These are phyloP conservation scores for Galbula dea DNA, from an alignment of 2,113 vertebrate genomes.

Conservation along the genomic window DNA sequence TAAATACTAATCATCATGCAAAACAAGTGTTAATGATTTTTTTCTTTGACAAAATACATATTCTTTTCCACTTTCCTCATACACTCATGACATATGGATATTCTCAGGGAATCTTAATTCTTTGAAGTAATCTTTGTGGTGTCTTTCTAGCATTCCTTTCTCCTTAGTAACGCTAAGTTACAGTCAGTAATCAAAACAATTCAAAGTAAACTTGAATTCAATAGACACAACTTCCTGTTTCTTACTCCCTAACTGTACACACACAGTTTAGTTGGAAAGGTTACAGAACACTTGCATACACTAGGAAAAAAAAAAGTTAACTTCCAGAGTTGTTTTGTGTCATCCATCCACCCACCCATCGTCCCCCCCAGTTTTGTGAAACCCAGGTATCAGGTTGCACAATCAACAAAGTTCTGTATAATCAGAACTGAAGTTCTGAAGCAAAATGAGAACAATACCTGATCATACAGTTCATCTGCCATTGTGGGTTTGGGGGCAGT, in stretches of 20 bases:
- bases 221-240: background rate
- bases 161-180: background rate
- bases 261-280: background rate
- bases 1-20: background rate
- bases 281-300: background rate
- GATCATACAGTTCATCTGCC: constrained; percentile 91
- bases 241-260: background rate
- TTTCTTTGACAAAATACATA: background rate
- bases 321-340: background rate
- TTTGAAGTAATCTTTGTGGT: background rate
- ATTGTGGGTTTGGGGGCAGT: constrained; percentile 97
- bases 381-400: background rate
- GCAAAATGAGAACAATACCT: constrained; percentile 71
- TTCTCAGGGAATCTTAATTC: background rate
- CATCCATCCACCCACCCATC: background rate
- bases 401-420: background rate
- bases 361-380: background rate
- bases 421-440: background rate
- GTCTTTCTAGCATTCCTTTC: background rate
- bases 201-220: background rate
- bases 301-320: fast-evolving
- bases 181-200: constrained; percentile 4
- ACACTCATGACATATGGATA: background rate
- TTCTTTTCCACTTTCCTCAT: background rate
- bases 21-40: background rate